phyloP scores from a whole-genome alignment of 2,797 vertebrate genomes.

The Telmatherina bonti region DNA sequence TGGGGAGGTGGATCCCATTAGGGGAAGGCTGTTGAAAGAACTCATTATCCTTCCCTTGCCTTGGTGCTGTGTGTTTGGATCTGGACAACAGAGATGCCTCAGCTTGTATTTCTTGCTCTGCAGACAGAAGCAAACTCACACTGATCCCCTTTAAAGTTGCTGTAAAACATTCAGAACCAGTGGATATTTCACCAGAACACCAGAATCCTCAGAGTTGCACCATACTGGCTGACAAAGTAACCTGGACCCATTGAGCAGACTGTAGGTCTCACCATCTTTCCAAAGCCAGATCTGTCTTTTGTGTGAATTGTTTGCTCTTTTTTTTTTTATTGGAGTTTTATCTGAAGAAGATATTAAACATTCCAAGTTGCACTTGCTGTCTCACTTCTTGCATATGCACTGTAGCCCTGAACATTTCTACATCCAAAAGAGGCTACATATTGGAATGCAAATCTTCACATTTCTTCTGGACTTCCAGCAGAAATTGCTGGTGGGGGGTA shows the following conservation, averaged over 20 bases:
- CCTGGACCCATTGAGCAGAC: background rate
- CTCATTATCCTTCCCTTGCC: constrained; percentile 58
- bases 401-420: background rate
- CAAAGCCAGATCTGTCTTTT: no score
- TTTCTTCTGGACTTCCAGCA: background rate
- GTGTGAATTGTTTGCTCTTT: background rate
- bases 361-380: background rate
- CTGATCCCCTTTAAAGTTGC: constrained; percentile 20
- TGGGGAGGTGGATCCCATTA: constrained; percentile 57
- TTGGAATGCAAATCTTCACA: background rate
- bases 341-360: background rate
- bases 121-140: constrained; percentile 36
- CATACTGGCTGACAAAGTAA: background rate
- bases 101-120: constrained; percentile 28
- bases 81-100: constrained; percentile 47
- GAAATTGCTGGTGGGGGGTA: background rate
- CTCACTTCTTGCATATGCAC: background rate
- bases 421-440: background rate
- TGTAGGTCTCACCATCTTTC: no score
- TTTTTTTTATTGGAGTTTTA: background rate
- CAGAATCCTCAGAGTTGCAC: background rate
- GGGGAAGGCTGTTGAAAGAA: constrained; percentile 71
- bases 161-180: constrained; percentile 2
- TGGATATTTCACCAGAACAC: background rate
- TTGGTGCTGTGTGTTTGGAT: constrained; percentile 42